Evolutionary conservation across 2,888 invertebrate genomes (phyloP), one percentile per base, ranked within the genome.

Genomic region (Caenorhabditis panamensis): DNA sequence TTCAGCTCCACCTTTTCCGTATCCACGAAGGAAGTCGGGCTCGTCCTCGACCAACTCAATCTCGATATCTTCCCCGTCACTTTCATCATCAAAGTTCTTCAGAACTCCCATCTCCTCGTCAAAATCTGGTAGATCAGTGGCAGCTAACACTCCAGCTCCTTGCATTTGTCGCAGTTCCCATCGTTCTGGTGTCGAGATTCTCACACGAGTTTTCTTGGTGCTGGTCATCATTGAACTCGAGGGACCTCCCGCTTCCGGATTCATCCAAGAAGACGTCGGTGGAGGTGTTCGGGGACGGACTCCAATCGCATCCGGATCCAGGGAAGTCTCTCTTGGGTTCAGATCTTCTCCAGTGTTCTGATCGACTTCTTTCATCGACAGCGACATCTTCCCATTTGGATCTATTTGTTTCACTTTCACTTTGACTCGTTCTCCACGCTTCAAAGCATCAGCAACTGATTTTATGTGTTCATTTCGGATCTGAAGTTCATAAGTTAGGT

Each of bases 1-100:
- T 61, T 91, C 91, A 37, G 85, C 81, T 13, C 83, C 79, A 26
- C 84, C 83, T 58, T 92, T 91, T 95, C 91, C 93, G 82, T 91
- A 91, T 36, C 92, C 93, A 64, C 91, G 63, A 1, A 99, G 93
- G 92, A 99, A 99, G 0, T 98, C 96, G 0, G 99, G 96, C 91
- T 99, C 98, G 69, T 99, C 99, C 92, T 99, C 99, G 0, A 97
- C 97, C 75, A 99, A 93, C 92, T 99, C 99, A 84, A 99, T 97
- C 93, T 97, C 96, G 67, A 96, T 94, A 90, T 99, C 99, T 69
- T 98, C 99, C 91, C 98, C 98, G 95, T 91, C 91, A 66, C 87
- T 86, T 79, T 90, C 90, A 16, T 89, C 84, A 59, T 87, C 89
- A 58, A 86, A 84, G 77, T 91, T 91, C 75, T 92, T 91, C 59